A percentile compares a stretch with the other conserved stretches of the same genome.
phyloP scores from a whole-genome alignment of 2,797 vertebrate genomes.

The Calcarius lapponicus region DNA sequence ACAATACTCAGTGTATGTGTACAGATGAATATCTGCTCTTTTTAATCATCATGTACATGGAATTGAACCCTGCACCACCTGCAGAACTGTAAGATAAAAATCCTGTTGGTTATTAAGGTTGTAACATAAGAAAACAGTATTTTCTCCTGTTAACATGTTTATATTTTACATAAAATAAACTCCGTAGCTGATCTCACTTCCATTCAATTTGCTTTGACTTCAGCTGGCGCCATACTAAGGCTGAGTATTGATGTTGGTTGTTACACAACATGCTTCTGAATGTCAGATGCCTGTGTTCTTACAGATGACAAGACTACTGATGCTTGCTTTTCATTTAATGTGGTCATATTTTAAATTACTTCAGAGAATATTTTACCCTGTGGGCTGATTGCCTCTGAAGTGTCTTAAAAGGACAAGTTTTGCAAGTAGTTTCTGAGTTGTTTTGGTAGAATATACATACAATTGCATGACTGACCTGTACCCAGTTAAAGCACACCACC shows the following conservation, averaged over 20 bases:
- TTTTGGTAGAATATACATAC: background rate
- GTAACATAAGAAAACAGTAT: slow-evolving; percentile 61
- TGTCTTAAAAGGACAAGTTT: background rate
- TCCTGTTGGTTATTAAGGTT: slow-evolving; percentile 43
- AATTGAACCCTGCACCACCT: background rate
- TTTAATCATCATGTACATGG: slow-evolving; percentile 33
- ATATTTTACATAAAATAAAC: slow-evolving; percentile 69
- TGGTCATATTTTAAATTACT: background rate
- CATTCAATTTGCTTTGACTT: slow-evolving; percentile 9
- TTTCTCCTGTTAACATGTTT: slow-evolving; percentile 63
- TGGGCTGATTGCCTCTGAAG: background rate
- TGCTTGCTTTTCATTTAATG: background rate
- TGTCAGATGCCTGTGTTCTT: background rate
- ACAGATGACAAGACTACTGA: background rate
- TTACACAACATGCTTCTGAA: background rate
- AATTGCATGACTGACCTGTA: background rate
- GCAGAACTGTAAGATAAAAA: slow-evolving; percentile 45
- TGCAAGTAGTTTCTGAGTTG: background rate
- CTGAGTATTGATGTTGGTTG: background rate
- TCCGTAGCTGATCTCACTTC: slow-evolving; percentile 11
- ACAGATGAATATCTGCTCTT: slow-evolving; percentile 12
- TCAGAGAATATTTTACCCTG: background rate
- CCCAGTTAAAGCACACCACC: background rate
- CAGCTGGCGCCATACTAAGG: background rate
- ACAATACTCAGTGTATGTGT: background rate